Percentiles rank a stretch among this genome's conserved stretches.
These are phyloP conservation scores for Fundulus diaphanus DNA, from an alignment of 2,797 vertebrate species.

Conservation along the genomic window DNA sequence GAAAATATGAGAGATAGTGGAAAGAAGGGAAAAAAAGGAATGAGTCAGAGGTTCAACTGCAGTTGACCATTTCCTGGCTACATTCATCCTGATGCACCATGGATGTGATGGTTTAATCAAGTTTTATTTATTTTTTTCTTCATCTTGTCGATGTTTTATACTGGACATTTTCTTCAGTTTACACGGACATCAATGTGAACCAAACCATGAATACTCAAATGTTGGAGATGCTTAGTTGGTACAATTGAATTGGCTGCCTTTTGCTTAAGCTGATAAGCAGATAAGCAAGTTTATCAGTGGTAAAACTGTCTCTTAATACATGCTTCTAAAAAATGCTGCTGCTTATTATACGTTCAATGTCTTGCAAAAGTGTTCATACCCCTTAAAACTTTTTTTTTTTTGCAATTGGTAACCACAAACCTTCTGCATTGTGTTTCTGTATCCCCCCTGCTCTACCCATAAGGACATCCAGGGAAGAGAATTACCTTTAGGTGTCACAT, in stretches of 20 bases:
- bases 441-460: too few relatives aligned
- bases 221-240: neutral
- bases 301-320: neutral
- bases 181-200: neutral
- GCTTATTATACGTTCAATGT: too few relatives aligned
- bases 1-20: neutral
- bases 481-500: too few relatives aligned
- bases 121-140: neutral
- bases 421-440: too few relatives aligned
- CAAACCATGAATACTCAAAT: neutral
- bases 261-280: neutral
- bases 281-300: neutral
- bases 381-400: too few relatives aligned
- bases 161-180: neutral
- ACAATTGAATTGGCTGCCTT: neutral
- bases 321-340: neutral
- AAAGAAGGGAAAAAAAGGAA: too few relatives aligned
- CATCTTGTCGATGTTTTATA: neutral
- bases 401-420: too few relatives aligned
- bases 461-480: too few relatives aligned
- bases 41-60: slow-evolving; percentile 5
- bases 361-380: too few relatives aligned
- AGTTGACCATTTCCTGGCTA: neutral
- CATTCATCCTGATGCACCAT: neutral
- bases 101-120: neutral